Conservation (phyloP, 2,113 vertebrate species). For the Anarhynchus alexandrinus region DNA sequence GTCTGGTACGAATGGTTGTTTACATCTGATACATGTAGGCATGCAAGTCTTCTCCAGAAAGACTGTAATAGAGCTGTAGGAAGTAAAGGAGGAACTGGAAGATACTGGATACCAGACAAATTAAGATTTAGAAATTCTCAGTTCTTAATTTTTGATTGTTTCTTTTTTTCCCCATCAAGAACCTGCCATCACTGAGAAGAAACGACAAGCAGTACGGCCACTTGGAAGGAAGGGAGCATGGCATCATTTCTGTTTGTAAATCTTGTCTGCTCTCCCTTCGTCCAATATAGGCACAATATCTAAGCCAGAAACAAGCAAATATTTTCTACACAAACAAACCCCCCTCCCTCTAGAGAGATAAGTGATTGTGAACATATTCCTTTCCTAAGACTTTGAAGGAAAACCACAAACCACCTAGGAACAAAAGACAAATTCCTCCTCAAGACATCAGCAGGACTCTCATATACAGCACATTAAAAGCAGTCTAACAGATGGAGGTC, state of each 20-base stretch:
- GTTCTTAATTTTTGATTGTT: neutral
- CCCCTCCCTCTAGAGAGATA: neutral
- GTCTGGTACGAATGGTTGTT: neutral
- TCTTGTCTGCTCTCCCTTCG: neutral
- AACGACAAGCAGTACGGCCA: neutral
- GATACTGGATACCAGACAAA: neutral
- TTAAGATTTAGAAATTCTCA: neutral
- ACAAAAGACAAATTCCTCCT: constrained; percentile 26
- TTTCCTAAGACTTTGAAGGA: neutral
- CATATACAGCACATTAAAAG: neutral
- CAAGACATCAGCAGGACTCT: constrained; percentile 18
- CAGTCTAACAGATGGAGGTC: constrained; percentile 29
- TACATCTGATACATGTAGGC: neutral
- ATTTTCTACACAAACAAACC: neutral
- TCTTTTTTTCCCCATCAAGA: neutral
- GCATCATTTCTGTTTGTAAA: neutral
- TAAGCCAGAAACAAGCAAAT: neutral
- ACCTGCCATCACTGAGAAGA: neutral
- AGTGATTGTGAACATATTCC: neutral
- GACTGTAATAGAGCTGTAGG: neutral
- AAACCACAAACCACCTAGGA: constrained; percentile 20
- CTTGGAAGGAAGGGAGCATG: neutral
- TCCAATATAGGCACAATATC: neutral
- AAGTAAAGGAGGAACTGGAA: neutral
- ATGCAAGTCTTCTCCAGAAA: neutral